Conservation (phyloP, 2,888 invertebrate genomes). For the Noctua comes region DNA sequence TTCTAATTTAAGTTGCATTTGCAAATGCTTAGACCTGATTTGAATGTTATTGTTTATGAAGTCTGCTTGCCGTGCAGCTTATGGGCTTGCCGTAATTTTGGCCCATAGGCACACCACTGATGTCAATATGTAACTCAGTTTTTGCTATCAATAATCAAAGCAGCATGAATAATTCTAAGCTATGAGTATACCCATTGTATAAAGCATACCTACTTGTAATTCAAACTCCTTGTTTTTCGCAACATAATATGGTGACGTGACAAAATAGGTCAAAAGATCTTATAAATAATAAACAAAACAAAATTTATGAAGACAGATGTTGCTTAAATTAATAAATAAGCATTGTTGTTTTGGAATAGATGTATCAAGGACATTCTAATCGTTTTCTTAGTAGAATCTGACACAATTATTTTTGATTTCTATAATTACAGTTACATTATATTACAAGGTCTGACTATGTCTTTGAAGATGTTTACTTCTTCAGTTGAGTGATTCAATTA, state of each 20-base stretch:
- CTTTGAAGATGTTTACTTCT: neutral
- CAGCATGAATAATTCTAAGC: neutral
- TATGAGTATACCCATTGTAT: neutral
- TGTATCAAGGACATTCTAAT: constrained; percentile 64
- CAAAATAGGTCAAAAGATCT: constrained; percentile 43
- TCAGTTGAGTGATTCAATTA: neutral
- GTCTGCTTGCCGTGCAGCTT: no score
- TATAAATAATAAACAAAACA: constrained; percentile 21
- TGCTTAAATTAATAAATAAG: constrained; percentile 14
- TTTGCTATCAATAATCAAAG: neutral
- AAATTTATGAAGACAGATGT: constrained; percentile 15
- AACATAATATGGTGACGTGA: constrained; percentile 9
- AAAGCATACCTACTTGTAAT: neutral
- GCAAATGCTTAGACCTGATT: neutral
- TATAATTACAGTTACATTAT: constrained; percentile 8
- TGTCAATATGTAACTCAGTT: constrained; percentile 1
- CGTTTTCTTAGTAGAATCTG: constrained; percentile 61
- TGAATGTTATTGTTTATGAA: no score
- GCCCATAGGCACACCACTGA: no score
- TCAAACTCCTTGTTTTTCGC: constrained; percentile 10
- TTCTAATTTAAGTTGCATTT: neutral
- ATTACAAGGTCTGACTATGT: constrained; percentile 17
- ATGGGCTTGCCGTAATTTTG: no score
- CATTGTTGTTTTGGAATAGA: constrained; percentile 48
- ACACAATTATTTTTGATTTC: constrained; percentile 30